Evolutionary conservation across 2,113 vertebrate species (phyloP), one percentile per base, ranked within the genome.

Genomic region (Apus apus): DNA sequence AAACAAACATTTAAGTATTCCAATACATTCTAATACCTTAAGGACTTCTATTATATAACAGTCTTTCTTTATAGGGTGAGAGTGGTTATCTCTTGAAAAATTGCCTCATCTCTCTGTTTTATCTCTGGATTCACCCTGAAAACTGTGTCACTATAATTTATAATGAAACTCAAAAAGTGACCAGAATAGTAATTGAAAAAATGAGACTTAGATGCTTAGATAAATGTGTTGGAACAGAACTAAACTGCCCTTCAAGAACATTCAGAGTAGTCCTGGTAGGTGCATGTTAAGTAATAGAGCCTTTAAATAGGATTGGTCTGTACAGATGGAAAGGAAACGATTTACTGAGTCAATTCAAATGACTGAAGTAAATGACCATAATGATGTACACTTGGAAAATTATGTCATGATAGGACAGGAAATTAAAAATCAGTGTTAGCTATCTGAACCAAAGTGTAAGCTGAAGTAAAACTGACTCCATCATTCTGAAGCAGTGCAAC

Each of bases 131-230:
- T 95, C n/a, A 32, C 90, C 93, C 87, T 87, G 89, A 95, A 97
- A 97, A 96, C 72, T 43, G 16, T 68, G 95, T 97, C 92, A 93
- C 98, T 98, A 93, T 88, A 94, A 96, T 95, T 96, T 95, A 95
- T 96, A 97, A 97, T 96, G 79, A 81, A 96, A 97, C 78, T 95
- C 66, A 56, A 43, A 65, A 86, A 94, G 65, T 97, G 96, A 96
- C 93, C 87, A 57, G 96, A 96, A 97, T 97, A 73, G 66, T 96
- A 97, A 98, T 93, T 76, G 89, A 82, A 92, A 92, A 90, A 96
- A 96, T 85, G 76, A 27, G 62, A 56, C 15, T 19, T 48, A 74
- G 90, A 62, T 93, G 46, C 61, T 86, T 43, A 84, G 32, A 95
- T 91, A 87, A 87, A 51, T 81, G 74, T 82, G 56, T 32, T 58